Base-by-base conservation (phyloP, 2,113 vertebrate species). In the Gila orcuttii region DNA sequence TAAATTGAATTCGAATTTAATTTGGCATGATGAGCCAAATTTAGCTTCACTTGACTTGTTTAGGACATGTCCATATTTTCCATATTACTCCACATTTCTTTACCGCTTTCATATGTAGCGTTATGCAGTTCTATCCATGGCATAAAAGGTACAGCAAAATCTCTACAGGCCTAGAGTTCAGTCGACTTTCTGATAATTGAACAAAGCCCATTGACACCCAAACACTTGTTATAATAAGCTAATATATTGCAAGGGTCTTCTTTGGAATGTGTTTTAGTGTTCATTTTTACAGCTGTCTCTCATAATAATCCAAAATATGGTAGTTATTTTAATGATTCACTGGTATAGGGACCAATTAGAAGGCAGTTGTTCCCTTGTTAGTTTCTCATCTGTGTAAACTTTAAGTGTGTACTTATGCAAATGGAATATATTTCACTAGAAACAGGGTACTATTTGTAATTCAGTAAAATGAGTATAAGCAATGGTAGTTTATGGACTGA, bases 281-380 rank as follows among this genome's bases (percentile, higher is more conserved):
- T 76, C 2, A 76, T 76, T 76, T 76, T 55, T 13, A 52, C n/a
- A 76, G 45, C 25, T 76, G 42, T 15, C 73, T 15, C 42, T 47
- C 74, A 76, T 76, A 76, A 76, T 76, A 12, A 76, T 52, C 13
- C 25, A 31, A 76, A 28, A 76, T 28, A 6, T 76, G 74, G 42
- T 19, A 76, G 74, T 76, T 76, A 52, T 25, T 47, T 75, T 75
- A 75, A 47, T 75, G 42, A 75, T 75, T 75, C 71, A 47, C 39
- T 74, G 39, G 74, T 17, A 31, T 21, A 21, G 45, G 45, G 47
- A 76, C n/a, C 13, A 55, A 52, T 77, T 33, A 50, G 50, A 75
- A 28, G 47, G 25, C 74, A 33, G 33, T 77, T 55, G 47, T 12
- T 4, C 39, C 6, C 45, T 47, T 25, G 42, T 75, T 45, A 74